Conservation (phyloP, 92 coral and sea anemone species). For the Hydrozoanthus gracilis region DNA sequence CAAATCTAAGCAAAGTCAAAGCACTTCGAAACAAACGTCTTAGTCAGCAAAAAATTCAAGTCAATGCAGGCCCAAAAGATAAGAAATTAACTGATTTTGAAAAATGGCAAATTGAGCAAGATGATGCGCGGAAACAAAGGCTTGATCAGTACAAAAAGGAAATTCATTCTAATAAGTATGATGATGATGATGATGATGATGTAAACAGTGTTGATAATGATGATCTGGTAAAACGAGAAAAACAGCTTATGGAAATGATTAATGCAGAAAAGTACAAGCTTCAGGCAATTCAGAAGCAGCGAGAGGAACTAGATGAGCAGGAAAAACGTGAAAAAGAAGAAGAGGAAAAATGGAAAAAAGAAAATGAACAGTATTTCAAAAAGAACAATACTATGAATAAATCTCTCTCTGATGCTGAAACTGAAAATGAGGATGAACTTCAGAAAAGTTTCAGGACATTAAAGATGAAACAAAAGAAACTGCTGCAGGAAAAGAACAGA, state of each 20-base stretch:
- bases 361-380: conserved; percentile 6
- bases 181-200: conserved; percentile 28
- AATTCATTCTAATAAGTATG: neutral
- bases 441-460: conserved; percentile 5
- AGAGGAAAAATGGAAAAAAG: conserved; percentile 51
- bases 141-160: conserved; percentile 55
- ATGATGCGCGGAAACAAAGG: conserved; percentile 65
- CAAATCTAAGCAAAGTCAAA: conserved; percentile 76
- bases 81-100: conserved; percentile 78
- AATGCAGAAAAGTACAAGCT: conserved; percentile 76
- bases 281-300: conserved; percentile 68
- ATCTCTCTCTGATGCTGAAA: neutral
- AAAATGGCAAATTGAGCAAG: conserved; percentile 85
- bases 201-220: conserved; percentile 31
- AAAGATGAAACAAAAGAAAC: neutral
- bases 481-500: conserved; percentile 23
- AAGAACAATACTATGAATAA: neutral
- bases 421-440: conserved; percentile 19
- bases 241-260: conserved; percentile 78
- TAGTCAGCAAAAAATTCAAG: conserved; percentile 62
- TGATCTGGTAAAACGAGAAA: conserved; percentile 63
- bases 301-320: conserved; percentile 77
- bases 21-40: conserved; percentile 73
- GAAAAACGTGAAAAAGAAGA: conserved; percentile 70
- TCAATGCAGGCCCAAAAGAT: conserved; percentile 26